Percentiles rank a stretch among this genome's conserved stretches.
Evolutionary conservation across 2,888 invertebrate genomes (phyloP).

Genomic region (Apodemia duryi): DNA sequence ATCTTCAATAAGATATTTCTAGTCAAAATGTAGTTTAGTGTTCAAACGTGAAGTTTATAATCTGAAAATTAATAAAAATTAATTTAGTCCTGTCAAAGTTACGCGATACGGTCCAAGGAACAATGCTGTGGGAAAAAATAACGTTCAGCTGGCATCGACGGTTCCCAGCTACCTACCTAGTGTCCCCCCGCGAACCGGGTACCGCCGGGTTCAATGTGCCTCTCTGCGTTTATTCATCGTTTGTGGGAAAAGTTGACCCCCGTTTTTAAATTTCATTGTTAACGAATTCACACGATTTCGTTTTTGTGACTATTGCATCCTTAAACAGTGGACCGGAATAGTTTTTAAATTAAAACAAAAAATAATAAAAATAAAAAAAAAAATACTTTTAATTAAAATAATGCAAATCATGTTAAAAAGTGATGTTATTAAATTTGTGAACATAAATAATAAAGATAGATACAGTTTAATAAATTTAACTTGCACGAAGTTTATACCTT

Average conservation of each 20-base stretch:
- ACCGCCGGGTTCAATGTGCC: conserved; percentile 79
- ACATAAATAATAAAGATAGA: conserved; percentile 1
- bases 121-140: conserved; percentile 81
- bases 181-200: conserved; percentile 72
- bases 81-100: conserved; percentile 38
- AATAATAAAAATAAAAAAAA: not conserved
- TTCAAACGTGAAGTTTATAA: conserved; percentile 41
- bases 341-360: not conserved
- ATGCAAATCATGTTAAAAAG: not conserved
- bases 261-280: conserved; percentile 72
- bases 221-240: conserved; percentile 78
- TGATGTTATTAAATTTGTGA: not conserved
- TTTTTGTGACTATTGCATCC: conserved; percentile 60
- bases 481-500: conserved; percentile 61
- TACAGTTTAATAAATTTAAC: conserved; percentile 30
- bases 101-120: conserved; percentile 74
- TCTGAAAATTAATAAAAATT: conserved; percentile 25
- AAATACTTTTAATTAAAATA: not conserved
- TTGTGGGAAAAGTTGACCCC: conserved; percentile 80
- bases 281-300: conserved; percentile 74
- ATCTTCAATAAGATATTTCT: conserved; percentile 48
- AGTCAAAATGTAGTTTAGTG: conserved; percentile 60
- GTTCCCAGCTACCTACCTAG: conserved; percentile 73
- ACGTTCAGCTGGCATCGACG: conserved; percentile 79
- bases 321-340: conserved; percentile 37